Conservation (phyloP, 2,113 vertebrate species). For the Pelvicachromis taeniatus region DNA sequence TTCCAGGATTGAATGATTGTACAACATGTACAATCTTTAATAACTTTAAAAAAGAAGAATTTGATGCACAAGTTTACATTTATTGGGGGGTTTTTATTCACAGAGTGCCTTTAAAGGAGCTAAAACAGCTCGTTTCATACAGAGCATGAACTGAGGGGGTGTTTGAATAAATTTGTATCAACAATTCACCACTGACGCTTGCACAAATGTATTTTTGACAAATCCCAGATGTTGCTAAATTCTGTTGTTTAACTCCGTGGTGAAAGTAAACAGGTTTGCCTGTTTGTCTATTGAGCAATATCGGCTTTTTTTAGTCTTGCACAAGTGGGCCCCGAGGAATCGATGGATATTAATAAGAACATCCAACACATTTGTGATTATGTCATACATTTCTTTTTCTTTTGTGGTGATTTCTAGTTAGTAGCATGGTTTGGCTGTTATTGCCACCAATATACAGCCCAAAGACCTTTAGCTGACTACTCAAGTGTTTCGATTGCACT, state of each 20-base stretch:
- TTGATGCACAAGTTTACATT: not conserved
- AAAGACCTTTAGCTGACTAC: not conserved
- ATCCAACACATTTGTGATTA: not conserved
- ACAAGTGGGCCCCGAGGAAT: not conserved
- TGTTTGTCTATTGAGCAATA: not conserved
- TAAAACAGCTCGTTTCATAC: not conserved
- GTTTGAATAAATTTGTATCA: not conserved
- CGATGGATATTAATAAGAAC: not conserved
- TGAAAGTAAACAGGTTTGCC: not conserved
- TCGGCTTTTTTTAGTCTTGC: not conserved
- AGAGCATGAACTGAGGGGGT: not conserved
- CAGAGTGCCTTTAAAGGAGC: not conserved
- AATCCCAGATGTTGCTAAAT: not conserved
- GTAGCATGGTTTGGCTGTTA: not conserved
- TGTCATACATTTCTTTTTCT: not conserved
- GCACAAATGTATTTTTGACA: not conserved
- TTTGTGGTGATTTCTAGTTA: not conserved
- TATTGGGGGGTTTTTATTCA: not conserved
- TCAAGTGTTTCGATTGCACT: not conserved
- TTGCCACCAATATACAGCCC: not conserved
- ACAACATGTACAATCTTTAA: not conserved
- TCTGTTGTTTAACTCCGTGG: not conserved
- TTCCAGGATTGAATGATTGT: not conserved
- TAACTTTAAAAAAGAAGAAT: not conserved
- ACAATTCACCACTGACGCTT: not conserved